Evolutionary conservation across 2,888 invertebrate genomes (phyloP), one percentile per base, ranked within the genome.

Genomic region (Patella ulyssiponensis): DNA sequence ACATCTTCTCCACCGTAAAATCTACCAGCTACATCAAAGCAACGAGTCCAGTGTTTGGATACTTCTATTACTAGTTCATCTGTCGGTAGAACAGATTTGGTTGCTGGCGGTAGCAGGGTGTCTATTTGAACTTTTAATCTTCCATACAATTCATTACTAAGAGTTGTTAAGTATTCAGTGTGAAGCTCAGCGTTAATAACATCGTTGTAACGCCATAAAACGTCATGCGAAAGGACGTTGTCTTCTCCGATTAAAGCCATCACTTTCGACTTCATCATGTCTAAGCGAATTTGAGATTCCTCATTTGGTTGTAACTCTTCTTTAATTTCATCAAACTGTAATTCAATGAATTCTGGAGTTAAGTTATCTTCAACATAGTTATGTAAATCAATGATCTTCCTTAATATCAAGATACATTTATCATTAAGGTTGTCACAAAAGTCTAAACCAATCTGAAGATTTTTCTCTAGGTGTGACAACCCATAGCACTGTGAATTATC

Each of bases 171-270:
- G 76, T 91, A 91, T 12, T 86, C 85, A 11, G 85, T 83, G 81
- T 91, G 91, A 12, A 89, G 85, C 33, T 84, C 80, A 0, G 86
- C 86, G 70, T 86, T 82, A 71, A 91, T 88, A 77, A 90, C 91
- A 54, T 89, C 86, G 75, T 90, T 89, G 75, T 88, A 90, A 54
- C 88, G 83, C 91, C 91, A 91, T 70, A 91, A 79, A 1, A 91
- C 88, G 51, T 87, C 84, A 71, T 87, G 87, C n/a, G 82, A 81
- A 17, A 83, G 70, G 5, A 82, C 81, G 80, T 87, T 88, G 15
- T 80, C 79, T 14, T 81, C 77, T 3, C 86, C 78, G 23, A 89
- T 82, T 14, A 85, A 74, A 20, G 80, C 82, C 27, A 80, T 80
- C 9, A 83, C 79, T 75, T 86, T 79, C 12, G 87, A 84, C 77